phyloP scores from a whole-genome alignment of 2,113 vertebrate species.

The Pagrus major region DNA sequence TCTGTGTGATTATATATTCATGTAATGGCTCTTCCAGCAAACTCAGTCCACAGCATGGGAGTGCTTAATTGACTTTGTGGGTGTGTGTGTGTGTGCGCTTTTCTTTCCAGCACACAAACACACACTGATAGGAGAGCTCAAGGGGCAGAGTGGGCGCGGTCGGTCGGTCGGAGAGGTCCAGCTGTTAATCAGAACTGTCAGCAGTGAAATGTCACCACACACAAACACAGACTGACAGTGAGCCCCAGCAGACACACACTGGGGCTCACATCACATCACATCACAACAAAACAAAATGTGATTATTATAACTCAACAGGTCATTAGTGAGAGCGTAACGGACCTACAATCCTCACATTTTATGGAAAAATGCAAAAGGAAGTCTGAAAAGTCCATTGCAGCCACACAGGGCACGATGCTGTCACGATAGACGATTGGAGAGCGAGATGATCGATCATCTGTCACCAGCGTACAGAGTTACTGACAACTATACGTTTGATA shows the following conservation, averaged over 20 bases:
- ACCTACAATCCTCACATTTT: too few relatives aligned
- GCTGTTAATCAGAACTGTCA: slow-evolving; percentile 17
- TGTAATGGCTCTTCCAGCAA: slow-evolving; percentile 44
- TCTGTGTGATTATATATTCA: slow-evolving; percentile 25
- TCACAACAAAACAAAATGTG: too few relatives aligned
- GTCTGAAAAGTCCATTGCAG: too few relatives aligned
- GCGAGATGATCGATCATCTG: too few relatives aligned
- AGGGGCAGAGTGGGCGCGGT: slow-evolving; percentile 40
- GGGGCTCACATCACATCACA: background rate
- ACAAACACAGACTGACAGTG: background rate
- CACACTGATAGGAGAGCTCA: slow-evolving; percentile 19
- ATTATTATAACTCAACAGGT: too few relatives aligned
- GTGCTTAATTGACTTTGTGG: slow-evolving; percentile 79
- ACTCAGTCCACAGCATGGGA: slow-evolving; percentile 39
- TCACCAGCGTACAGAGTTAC: too few relatives aligned
- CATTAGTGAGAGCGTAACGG: too few relatives aligned
- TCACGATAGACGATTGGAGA: too few relatives aligned
- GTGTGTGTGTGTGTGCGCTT: slow-evolving; percentile 40
- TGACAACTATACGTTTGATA: too few relatives aligned
- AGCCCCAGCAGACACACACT: background rate
- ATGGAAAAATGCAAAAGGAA: too few relatives aligned
- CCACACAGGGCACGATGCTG: too few relatives aligned
- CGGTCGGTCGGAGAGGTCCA: slow-evolving; percentile 12
- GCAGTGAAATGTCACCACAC: background rate
- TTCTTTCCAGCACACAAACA: background rate